phyloP scores from a whole-genome alignment of 2,888 invertebrate species.

The Pachymerium ferrugineum region DNA sequence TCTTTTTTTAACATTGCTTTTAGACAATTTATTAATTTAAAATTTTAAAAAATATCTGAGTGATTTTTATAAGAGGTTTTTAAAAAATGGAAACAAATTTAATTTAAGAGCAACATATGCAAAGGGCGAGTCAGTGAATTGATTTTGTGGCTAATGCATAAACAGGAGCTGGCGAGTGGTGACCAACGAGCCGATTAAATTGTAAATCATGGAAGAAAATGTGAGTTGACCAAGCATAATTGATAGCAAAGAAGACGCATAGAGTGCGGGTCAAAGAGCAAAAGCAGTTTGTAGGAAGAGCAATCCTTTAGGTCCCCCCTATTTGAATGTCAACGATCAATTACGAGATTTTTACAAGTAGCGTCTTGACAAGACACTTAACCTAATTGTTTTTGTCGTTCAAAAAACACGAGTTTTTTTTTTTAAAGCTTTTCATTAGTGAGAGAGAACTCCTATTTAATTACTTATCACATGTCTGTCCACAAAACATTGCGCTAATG shows the following conservation, averaged over 20 bases:
- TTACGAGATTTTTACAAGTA: constrained; percentile 18
- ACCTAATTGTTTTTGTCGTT: constrained; percentile 12
- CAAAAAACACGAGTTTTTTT: background rate
- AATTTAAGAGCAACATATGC: background rate
- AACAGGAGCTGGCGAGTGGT: background rate
- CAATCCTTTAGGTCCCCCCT: constrained; percentile 4
- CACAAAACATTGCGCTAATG: constrained; percentile 4
- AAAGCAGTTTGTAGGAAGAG: background rate
- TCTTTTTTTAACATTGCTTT: too few relatives aligned
- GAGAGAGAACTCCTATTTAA: constrained; percentile 2
- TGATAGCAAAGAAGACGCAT: constrained; percentile 5
- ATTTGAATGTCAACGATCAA: constrained; percentile 18
- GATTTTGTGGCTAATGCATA: constrained; percentile 5
- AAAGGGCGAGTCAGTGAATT: constrained; percentile 21
- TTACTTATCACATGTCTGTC: constrained; percentile 7
- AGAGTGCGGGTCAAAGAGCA: background rate
- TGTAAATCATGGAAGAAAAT: constrained; percentile 7
- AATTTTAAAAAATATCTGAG: background rate
- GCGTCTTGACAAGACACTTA: constrained; percentile 6
- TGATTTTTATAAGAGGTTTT: too few relatives aligned
- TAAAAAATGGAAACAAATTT: background rate
- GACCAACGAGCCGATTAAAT: constrained; percentile 17
- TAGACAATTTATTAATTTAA: constrained; percentile 6
- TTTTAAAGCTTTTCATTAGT: background rate
- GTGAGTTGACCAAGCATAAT: background rate